Conservation (phyloP, 2,113 vertebrate genomes). For the Pogona vitticeps region DNA sequence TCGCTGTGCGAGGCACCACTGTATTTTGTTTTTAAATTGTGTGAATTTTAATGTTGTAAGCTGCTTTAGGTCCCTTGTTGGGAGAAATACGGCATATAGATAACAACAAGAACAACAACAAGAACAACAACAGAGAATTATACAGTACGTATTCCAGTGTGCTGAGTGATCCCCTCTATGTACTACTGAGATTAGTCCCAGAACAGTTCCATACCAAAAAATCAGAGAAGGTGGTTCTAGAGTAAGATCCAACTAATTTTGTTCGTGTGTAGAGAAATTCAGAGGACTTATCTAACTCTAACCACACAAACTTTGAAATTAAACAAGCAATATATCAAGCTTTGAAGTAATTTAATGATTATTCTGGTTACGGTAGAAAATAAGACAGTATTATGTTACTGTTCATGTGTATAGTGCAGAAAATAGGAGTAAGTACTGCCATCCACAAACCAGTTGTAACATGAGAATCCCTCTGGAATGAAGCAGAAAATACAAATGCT, state of each 20-base stretch:
- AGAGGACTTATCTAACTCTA: background rate
- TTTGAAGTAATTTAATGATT: background rate
- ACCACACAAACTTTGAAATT: background rate
- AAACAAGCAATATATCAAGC: background rate
- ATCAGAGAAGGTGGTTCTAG: background rate
- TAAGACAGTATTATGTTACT: background rate
- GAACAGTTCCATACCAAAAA: background rate
- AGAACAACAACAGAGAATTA: too few species aligned
- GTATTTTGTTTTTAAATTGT: too few species aligned
- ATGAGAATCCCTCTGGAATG: background rate
- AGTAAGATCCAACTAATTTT: background rate
- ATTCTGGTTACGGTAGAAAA: background rate
- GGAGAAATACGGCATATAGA: too few species aligned
- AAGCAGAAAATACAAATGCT: background rate
- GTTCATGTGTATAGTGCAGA: background rate
- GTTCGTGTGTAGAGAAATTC: background rate
- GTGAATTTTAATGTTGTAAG: too few species aligned
- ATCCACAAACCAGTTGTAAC: background rate
- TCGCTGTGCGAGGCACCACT: too few species aligned
- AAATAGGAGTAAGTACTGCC: background rate
- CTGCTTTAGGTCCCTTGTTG: too few species aligned
- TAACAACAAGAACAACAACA: too few species aligned
- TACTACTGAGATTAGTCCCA: background rate
- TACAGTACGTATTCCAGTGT: too few species aligned
- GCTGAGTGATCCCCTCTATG: background rate